These are phyloP conservation scores for Zoanthus sansibaricus DNA, from an alignment of 92 coral and sea anemone genomes.

Conservation along the genomic window DNA sequence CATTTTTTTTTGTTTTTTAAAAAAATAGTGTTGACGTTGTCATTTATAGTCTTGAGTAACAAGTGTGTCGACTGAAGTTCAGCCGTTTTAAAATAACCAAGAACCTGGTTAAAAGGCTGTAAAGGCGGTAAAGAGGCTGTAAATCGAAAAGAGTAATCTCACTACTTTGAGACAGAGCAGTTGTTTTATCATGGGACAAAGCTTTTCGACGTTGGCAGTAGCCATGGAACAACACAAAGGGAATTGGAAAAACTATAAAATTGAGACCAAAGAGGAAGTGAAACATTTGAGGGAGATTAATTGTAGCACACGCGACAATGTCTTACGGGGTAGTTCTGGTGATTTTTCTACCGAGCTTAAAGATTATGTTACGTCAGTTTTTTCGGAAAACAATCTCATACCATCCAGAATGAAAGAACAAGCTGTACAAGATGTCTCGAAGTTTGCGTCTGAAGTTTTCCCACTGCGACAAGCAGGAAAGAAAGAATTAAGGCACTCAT, in stretches of 20 bases:
- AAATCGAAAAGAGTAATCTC: too few relatives aligned
- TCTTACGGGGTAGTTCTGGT: background rate
- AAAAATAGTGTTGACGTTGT: too few relatives aligned
- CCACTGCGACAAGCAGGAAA: background rate
- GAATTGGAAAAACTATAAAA: background rate
- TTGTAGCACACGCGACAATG: background rate
- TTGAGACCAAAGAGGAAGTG: background rate
- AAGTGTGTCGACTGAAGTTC: too few relatives aligned
- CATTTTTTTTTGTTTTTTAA: too few relatives aligned
- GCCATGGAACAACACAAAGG: background rate
- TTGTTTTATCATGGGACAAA: conserved; percentile 28
- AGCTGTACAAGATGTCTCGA: background rate
- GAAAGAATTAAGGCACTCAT: background rate
- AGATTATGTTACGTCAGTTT: background rate
- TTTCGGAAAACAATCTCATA: background rate
- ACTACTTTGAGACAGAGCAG: background rate
- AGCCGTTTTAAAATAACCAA: too few relatives aligned
- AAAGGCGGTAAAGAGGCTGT: too few relatives aligned
- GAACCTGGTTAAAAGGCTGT: too few relatives aligned
- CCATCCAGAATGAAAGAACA: background rate
- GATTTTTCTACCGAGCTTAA: background rate
- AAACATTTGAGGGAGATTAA: background rate
- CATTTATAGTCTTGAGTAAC: too few relatives aligned
- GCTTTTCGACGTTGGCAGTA: background rate
- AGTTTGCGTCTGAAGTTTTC: conserved; percentile 5